A percentile compares a stretch with the other conserved stretches of the same genome.
These are phyloP conservation scores for Ascaphus truei DNA, from an alignment of 2,113 vertebrate genomes.

Conservation along the genomic window DNA sequence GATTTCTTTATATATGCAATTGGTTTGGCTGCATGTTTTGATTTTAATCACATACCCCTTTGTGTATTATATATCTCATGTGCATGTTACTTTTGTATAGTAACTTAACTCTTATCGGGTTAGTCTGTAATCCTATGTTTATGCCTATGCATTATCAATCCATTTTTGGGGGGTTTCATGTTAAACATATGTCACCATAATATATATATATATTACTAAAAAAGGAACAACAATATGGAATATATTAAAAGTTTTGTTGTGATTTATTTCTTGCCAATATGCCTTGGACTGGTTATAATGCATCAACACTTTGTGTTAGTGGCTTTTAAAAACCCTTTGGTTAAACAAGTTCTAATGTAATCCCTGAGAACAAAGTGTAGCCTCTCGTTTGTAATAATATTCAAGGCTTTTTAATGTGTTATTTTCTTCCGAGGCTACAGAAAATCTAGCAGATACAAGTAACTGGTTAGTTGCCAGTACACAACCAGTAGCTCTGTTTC, in stretches of 20 bases:
- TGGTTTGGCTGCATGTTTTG: slow-evolving; percentile 1
- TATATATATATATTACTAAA: background rate
- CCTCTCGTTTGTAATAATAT: background rate
- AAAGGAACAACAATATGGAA: background rate
- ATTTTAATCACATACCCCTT: background rate
- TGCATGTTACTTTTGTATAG: background rate
- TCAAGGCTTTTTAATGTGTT: too few relatives aligned
- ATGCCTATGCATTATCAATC: background rate
- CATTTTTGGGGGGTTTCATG: background rate
- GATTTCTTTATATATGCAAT: background rate
- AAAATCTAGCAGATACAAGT: too few relatives aligned
- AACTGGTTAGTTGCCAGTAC: too few relatives aligned
- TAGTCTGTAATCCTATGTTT: background rate
- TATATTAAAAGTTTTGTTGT: background rate
- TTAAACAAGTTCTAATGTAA: background rate
- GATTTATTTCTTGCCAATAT: background rate
- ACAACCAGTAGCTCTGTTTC: too few relatives aligned
- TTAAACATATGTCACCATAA: background rate
- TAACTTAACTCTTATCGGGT: slow-evolving; percentile 8
- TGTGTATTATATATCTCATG: background rate
- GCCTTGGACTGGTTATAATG: background rate
- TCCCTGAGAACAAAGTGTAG: background rate
- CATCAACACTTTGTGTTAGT: background rate
- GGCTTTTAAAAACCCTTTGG: background rate
- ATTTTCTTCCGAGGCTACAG: too few relatives aligned